phyloP scores from a whole-genome alignment of 2,797 vertebrate species.

The Notoglanidium macrostoma region DNA sequence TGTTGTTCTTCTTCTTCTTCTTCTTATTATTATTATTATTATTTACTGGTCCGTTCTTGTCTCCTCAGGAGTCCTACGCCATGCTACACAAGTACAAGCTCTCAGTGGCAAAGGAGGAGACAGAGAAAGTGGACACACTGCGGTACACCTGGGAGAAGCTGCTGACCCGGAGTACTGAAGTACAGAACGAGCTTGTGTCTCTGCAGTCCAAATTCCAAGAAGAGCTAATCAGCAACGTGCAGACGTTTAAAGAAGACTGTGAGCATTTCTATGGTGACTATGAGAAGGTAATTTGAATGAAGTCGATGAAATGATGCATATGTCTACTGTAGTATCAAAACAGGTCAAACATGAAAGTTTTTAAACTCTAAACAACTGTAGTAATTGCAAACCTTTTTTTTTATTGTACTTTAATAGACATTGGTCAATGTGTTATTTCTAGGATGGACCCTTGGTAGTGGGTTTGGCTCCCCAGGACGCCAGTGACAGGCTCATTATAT shows the following conservation, averaged over 20 bases:
- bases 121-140: conserved; percentile 89
- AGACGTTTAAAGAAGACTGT: conserved; percentile 84
- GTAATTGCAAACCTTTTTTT: neutral
- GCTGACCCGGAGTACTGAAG: conserved; percentile 79
- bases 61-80: conserved; percentile 88
- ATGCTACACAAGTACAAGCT: conserved; percentile 87
- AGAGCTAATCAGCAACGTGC: conserved; percentile 82
- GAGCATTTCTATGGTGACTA: conserved; percentile 86
- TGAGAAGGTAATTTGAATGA: conserved; percentile 73
- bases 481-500: conserved; percentile 89
- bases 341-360: neutral
- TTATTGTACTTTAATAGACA: neutral
- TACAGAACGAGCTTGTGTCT: conserved; percentile 85
- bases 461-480: conserved; percentile 90
- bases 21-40: neutral
- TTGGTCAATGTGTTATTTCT: conserved; percentile 30
- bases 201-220: conserved; percentile 87
- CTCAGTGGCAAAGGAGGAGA: conserved; percentile 88
- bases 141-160: conserved; percentile 93
- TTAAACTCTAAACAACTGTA: neutral
- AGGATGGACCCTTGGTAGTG: conserved; percentile 90
- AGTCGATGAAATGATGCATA: neutral
- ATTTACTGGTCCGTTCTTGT: conserved; percentile 10
- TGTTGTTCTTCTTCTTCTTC: neutral
- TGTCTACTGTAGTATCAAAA: neutral